Percentiles rank a stretch among this genome's conserved stretches.
These are phyloP conservation scores for Sander vitreus DNA, from an alignment of 2,113 vertebrate genomes.

Conservation along the genomic window DNA sequence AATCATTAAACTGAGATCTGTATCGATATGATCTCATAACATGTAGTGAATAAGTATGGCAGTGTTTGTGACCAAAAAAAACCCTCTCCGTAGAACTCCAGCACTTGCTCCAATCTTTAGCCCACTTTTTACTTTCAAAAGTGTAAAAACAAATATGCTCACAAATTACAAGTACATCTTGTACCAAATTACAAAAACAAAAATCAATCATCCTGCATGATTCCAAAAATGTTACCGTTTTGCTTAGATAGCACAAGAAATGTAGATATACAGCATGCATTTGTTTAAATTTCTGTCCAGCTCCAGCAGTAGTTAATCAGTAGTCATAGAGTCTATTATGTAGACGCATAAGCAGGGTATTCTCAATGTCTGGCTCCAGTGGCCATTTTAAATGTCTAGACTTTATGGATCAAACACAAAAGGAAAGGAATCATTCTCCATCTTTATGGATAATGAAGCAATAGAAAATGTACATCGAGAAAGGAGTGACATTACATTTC, in stretches of 20 bases:
- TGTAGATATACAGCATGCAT: background rate
- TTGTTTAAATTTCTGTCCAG: background rate
- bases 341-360: background rate
- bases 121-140: background rate
- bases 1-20: background rate
- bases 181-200: background rate
- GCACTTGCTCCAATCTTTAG: background rate
- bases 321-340: background rate
- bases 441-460: conserved; percentile 9
- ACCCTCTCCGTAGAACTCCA: background rate
- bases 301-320: background rate
- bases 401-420: background rate
- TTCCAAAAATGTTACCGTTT: background rate
- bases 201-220: background rate
- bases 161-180: background rate
- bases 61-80: background rate
- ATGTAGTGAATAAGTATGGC: background rate
- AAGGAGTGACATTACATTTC: conserved; percentile 1
- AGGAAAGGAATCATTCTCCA: background rate
- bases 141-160: background rate
- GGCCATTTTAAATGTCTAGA: background rate
- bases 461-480: background rate
- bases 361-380: background rate
- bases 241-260: background rate
- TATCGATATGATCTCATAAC: background rate